Percentiles rank a stretch among this genome's conserved stretches.
Conservation (phyloP, 1,140 invertebrate genomes). For the Microplitis mediator region DNA sequence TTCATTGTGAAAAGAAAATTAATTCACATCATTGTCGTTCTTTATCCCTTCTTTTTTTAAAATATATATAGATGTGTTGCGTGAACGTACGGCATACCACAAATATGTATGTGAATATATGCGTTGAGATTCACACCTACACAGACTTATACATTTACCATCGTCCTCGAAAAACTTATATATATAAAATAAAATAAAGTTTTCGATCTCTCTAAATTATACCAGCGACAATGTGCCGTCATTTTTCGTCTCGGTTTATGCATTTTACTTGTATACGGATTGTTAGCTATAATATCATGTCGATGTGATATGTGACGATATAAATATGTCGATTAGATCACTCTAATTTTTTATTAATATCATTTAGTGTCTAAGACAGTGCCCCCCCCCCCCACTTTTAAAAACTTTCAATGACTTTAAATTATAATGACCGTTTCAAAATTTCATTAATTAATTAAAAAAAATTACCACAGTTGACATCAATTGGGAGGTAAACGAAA, state of each 20-base stretch:
- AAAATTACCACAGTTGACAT: no score
- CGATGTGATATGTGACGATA: no score
- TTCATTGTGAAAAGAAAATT: constrained; percentile 5
- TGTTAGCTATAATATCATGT: no score
- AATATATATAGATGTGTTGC: background rate
- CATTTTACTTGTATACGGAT: no score
- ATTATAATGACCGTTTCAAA: no score
- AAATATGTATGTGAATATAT: background rate
- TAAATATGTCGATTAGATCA: no score
- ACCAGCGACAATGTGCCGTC: background rate
- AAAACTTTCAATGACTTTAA: no score
- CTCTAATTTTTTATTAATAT: no score
- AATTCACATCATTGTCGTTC: constrained; percentile 5
- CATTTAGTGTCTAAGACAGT: no score
- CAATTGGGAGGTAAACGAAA: no score
- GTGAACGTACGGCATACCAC: constrained; percentile 1
- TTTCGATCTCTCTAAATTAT: constrained; percentile 15
- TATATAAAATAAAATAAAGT: background rate
- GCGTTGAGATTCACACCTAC: background rate
- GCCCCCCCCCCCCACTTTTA: no score
- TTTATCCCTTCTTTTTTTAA: background rate
- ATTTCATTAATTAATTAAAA: no score
- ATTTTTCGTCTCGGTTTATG: background rate
- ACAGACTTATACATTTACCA: background rate
- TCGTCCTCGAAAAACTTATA: background rate